These are phyloP conservation scores for Centropyge bicolor DNA, from an alignment of 2,797 vertebrate genomes.

Conservation along the genomic window DNA sequence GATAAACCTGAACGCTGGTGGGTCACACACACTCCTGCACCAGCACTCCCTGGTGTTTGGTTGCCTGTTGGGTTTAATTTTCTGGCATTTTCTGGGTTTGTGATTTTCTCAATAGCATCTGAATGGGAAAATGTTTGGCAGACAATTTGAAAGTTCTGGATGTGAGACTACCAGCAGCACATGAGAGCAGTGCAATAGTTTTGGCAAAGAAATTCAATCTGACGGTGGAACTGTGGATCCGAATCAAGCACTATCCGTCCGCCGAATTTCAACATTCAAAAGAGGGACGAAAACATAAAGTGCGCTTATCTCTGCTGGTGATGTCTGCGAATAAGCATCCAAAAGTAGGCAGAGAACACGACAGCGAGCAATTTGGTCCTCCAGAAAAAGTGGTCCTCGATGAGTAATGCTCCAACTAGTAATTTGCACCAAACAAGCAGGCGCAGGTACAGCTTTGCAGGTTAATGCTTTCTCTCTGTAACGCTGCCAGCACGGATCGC, in stretches of 20 bases:
- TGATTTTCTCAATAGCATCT: slow-evolving; percentile 2
- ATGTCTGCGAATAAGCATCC: slow-evolving; percentile 15
- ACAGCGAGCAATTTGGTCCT: slow-evolving; percentile 11
- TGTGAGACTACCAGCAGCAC: slow-evolving; percentile 8
- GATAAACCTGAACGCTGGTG: background rate
- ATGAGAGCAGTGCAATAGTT: background rate
- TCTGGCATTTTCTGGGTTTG: background rate
- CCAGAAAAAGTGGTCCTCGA: slow-evolving; percentile 14
- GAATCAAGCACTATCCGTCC: slow-evolving; percentile 14
- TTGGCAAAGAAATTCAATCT: slow-evolving; percentile 11
- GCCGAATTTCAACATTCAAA: background rate
- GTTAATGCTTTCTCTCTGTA: slow-evolving; percentile 40
- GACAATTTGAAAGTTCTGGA: slow-evolving; percentile 17
- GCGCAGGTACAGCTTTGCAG: slow-evolving; percentile 28
- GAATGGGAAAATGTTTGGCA: slow-evolving; percentile 7
- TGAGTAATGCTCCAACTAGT: slow-evolving; percentile 44
- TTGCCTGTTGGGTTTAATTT: background rate
- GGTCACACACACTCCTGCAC: background rate
- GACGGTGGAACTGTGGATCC: background rate
- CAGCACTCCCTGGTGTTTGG: background rate
- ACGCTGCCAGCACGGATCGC: background rate
- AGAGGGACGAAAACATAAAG: background rate
- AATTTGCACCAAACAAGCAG: slow-evolving; percentile 35
- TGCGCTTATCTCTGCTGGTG: background rate
- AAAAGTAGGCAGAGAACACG: slow-evolving; percentile 23